Base-by-base conservation (phyloP, 2,797 vertebrate species). In the Orestias chungarensis region DNA sequence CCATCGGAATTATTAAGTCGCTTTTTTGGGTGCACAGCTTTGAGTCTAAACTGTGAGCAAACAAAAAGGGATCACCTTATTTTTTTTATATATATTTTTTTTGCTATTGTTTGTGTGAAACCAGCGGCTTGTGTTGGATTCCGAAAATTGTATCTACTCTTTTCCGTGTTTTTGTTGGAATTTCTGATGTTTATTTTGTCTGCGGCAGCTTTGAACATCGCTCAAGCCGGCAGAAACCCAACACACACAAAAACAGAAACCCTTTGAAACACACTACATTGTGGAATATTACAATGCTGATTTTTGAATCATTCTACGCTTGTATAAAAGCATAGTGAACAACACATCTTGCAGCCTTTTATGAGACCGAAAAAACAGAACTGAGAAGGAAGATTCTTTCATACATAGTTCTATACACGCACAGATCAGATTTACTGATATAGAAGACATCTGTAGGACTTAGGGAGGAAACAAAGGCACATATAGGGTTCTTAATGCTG, bases 401-500 rank as follows among this genome's bases (percentile, higher is more conserved):
- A 23, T 42, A 61, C 73, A 29, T 17, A 55, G 61, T 35, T 54
- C 31, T 62, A 33, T 46, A 38, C 1, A 14, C 25, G 0, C 33
- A 71, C 14, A 40, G 38, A 73, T 49, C 43, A 44, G 71, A 70
- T 71, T 62, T 18, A 62, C 50, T 67, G 81, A 71, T 52, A 73
- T 54, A 74, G 64, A 31, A 25, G 65, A 40, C 65, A 42, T 76
- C 40, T 18, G 68, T 0, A 47, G 44, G 64, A 61, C 71, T 44
- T 65, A 49, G 69, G 49, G 54, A 43, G 78, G 70, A 50, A 79
- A 64, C 62, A 76, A 50, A 66, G 55, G 74, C 74, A 80, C 61
- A 64, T 71, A 66, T 54, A 72, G 75, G 72, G 54, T 52, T 85
- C 82, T 82, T 92, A 90, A 89, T 87, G 71, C 43, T 81, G 67